Evolutionary conservation across 2,888 invertebrate genomes (phyloP), one percentile per base, ranked within the genome.

Genomic region (Alloplasta piceator): DNA sequence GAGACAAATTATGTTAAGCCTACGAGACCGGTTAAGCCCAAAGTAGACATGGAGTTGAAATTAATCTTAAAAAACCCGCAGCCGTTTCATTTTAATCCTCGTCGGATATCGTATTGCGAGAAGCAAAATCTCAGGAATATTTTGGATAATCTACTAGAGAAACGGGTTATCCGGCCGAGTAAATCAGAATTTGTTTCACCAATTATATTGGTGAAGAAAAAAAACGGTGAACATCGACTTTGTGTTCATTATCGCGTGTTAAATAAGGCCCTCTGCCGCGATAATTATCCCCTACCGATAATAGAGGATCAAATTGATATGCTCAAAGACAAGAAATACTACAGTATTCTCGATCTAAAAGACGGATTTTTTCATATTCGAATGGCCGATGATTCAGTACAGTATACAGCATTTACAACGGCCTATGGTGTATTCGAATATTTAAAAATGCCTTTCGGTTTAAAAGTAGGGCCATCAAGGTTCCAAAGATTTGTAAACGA

Each of bases 341-440:
- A 81, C 12, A 81, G 64, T 12, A 16, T 56, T 0, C 66, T 82
- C 3, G 81, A 82, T 41, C 46, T 85, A 0, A 81, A 82, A 46
- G 80, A 85, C 60, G 83, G 82, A 16, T 85, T 85, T 60, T 70
- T 67, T 7, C 85, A 84, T 41, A 63, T 84, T 7, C n/a, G 26
- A 10, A 60, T 84, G 7, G 72, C 79, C 2, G 67, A 76, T n/a
- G 81, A 83, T 3, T 79, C 82, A 12, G 38, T 71, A 9, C 82
- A 83, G 55, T 85, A 83, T 89, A 6, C 85, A 87, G 58, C 89
- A 26, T 26, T 26, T 26, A 26, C 26, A 26, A 26, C 81, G 7
- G 77, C 83, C 6, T 72, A 79, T 12, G 84, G 81, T 6, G 75
- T 82, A 10, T 84, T 58, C 61, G 81, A 84, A 50, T 81, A 75